phyloP scores from a whole-genome alignment of 2,888 invertebrate genomes.

The Dicycla oo region DNA sequence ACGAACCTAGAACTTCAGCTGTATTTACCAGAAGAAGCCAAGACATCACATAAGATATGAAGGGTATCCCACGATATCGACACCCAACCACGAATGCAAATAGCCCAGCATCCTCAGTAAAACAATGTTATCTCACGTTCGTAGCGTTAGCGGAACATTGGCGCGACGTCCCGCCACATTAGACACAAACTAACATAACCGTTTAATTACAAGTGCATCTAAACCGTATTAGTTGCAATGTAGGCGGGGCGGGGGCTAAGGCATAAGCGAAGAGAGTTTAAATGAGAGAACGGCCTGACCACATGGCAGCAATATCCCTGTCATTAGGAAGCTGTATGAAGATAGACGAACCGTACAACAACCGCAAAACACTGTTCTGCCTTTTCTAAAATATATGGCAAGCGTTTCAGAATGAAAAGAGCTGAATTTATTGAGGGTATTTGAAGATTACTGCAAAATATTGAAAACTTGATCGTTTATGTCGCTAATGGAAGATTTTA shows the following conservation, averaged over 20 bases:
- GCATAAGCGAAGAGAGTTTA: slow-evolving; percentile 45
- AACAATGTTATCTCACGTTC: slow-evolving; percentile 78
- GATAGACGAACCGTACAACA: too few relatives aligned
- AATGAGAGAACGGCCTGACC: neutral
- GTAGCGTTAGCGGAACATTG: slow-evolving; percentile 72
- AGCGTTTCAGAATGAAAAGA: neutral
- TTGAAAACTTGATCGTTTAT: neutral
- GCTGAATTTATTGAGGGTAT: neutral
- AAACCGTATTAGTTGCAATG: slow-evolving; percentile 76
- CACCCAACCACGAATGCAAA: slow-evolving; percentile 67
- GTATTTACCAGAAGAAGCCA: too few relatives aligned
- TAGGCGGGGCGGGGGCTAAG: slow-evolving; percentile 62
- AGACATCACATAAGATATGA: neutral
- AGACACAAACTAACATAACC: slow-evolving; percentile 85
- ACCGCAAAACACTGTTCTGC: too few relatives aligned
- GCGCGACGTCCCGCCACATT: slow-evolving; percentile 80
- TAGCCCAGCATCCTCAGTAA: slow-evolving; percentile 51
- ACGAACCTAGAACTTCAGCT: too few relatives aligned
- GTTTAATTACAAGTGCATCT: slow-evolving; percentile 87
- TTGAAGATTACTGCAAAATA: neutral
- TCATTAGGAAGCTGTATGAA: too few relatives aligned
- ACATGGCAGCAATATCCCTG: too few relatives aligned
- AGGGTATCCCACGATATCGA: slow-evolving; percentile 37
- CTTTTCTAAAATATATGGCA: neutral
- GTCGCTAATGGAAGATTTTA: neutral